Percentiles rank a stretch among this genome's conserved stretches.
phyloP scores from a whole-genome alignment of 2,113 vertebrate species.

The Cyanoramphus novaezelandiae region DNA sequence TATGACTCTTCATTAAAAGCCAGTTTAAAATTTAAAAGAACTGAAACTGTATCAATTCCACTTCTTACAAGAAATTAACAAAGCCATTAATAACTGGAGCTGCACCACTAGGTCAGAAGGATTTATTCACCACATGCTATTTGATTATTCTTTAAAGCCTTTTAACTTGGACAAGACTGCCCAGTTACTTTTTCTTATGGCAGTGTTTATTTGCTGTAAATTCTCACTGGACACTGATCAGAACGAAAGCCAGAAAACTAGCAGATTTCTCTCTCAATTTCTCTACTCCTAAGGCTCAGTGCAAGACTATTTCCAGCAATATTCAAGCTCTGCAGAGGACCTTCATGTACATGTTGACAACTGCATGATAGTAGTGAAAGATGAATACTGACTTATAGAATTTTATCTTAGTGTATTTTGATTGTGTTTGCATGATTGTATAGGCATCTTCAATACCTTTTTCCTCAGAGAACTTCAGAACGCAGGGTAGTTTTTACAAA shows the following conservation, averaged over 20 bases:
- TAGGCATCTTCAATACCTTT: not conserved
- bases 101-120: not conserved
- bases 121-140: not conserved
- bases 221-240: not conserved
- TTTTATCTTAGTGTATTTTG: not conserved
- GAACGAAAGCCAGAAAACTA: not conserved
- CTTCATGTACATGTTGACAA: not conserved
- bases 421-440: rapidly evolving
- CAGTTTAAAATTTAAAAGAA: not conserved
- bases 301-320: not conserved
- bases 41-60: not conserved
- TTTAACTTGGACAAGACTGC: not conserved
- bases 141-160: not conserved
- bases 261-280: not conserved
- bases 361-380: not conserved
- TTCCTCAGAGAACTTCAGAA: not conserved
- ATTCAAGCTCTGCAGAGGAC: not conserved
- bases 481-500: not conserved
- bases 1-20: not conserved
- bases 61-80: not conserved
- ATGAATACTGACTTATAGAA: not conserved
- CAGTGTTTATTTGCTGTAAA: not conserved
- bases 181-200: not conserved
- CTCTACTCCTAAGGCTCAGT: not conserved
- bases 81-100: not conserved